Evolutionary conservation across 2,888 invertebrate species (phyloP).

Genomic region (Eristalinus aeneus): DNA sequence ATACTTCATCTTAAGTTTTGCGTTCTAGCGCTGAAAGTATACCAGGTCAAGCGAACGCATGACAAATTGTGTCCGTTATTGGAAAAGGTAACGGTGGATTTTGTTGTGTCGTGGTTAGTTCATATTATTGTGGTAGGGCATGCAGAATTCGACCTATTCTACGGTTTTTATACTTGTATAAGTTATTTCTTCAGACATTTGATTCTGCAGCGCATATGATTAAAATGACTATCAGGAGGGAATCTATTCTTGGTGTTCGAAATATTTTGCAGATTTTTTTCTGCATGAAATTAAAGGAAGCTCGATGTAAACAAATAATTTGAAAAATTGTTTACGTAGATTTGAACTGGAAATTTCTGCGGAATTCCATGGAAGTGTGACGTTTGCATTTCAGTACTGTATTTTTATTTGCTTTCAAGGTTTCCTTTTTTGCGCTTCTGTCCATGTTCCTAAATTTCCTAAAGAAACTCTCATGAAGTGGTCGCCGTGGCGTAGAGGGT

Average conservation of each 20-base stretch:
- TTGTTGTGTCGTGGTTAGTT: background rate
- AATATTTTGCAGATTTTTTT: background rate
- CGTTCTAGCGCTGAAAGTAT: background rate
- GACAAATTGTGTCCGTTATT: background rate
- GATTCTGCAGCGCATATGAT: background rate
- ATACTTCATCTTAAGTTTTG: background rate
- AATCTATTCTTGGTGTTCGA: background rate
- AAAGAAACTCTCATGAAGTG: no score
- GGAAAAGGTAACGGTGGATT: background rate
- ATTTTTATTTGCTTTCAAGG: background rate
- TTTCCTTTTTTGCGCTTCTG: no score
- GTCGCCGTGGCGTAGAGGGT: no score
- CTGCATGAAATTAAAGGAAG: background rate
- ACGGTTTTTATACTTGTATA: no score
- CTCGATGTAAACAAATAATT: background rate
- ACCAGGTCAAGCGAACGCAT: background rate
- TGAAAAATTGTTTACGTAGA: background rate
- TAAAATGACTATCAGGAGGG: background rate
- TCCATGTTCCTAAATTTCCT: no score
- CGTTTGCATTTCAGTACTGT: background rate
- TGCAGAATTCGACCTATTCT: no score
- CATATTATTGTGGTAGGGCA: background rate
- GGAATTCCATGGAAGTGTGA: background rate
- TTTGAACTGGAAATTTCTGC: background rate
- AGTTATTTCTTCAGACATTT: no score